These are phyloP conservation scores for Thalassaphorura encarpata DNA, from an alignment of 1,140 invertebrate genomes.

Conservation along the genomic window DNA sequence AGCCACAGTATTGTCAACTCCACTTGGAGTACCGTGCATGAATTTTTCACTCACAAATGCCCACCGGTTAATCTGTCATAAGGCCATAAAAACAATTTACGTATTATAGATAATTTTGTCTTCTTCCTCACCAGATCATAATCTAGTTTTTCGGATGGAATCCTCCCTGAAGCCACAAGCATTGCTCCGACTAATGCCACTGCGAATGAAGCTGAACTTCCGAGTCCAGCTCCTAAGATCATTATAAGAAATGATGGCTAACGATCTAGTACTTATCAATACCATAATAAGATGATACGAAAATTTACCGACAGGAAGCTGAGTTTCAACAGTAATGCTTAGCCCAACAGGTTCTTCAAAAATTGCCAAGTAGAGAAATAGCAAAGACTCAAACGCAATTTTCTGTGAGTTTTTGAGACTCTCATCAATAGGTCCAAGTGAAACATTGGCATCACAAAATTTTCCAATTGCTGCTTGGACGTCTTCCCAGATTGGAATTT, in stretches of 20 bases:
- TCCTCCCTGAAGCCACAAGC: slow-evolving; percentile 17
- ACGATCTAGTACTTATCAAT: no score
- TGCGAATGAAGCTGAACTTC: slow-evolving; percentile 85
- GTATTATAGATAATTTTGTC: background rate
- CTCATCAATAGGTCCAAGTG: background rate
- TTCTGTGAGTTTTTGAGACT: slow-evolving; percentile 18
- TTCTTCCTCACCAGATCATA: no score
- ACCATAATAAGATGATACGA: no score
- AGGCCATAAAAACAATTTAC: background rate
- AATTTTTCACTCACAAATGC: slow-evolving; percentile 74
- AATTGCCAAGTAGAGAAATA: slow-evolving; percentile 42
- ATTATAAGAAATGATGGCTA: no score
- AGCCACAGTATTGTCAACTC: slow-evolving; percentile 84
- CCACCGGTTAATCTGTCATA: slow-evolving; percentile 44
- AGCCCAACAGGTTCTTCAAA: slow-evolving; percentile 36
- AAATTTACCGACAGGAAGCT: slow-evolving; percentile 63
- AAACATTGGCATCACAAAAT: slow-evolving; percentile 4
- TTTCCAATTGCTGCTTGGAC: background rate
- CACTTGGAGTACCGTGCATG: slow-evolving; percentile 85
- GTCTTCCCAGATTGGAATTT: slow-evolving; percentile 7
- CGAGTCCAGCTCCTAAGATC: slow-evolving; percentile 72
- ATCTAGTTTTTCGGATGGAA: no score
- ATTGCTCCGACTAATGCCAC: slow-evolving; percentile 67
- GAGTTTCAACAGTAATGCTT: slow-evolving; percentile 51
- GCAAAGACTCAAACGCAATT: slow-evolving; percentile 43